These are phyloP conservation scores for Parnassius mnemosyne DNA, from an alignment of 2,888 invertebrate species.

Conservation along the genomic window DNA sequence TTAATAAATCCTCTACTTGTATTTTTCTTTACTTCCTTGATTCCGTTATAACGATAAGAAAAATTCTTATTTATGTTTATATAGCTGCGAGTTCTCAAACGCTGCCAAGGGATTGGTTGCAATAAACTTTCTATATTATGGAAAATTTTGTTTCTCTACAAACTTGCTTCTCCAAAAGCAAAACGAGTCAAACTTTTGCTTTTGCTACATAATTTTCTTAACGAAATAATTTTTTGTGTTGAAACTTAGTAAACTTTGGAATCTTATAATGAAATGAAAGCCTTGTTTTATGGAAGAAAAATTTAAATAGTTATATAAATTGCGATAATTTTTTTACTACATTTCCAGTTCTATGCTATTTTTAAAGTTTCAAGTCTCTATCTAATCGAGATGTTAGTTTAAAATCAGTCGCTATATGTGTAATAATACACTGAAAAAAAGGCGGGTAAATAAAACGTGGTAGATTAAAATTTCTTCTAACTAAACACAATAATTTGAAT, in stretches of 20 bases:
- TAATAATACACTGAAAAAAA: too few species aligned
- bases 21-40: conserved; percentile 43
- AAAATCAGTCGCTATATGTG: too few species aligned
- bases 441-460: too few species aligned
- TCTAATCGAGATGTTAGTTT: too few species aligned
- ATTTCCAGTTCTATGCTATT: too few species aligned
- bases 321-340: too few species aligned
- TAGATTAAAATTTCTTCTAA: too few species aligned
- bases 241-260: conserved; percentile 6
- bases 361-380: too few species aligned
- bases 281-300: too few species aligned
- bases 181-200: conserved; percentile 52
- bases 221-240: conserved; percentile 57
- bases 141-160: conserved; percentile 63
- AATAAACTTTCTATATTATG: conserved; percentile 60
- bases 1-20: too few species aligned
- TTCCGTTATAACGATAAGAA: conserved; percentile 48
- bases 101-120: conserved; percentile 44
- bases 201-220: conserved; percentile 60
- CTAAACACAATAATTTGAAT: too few species aligned
- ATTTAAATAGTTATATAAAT: too few species aligned
- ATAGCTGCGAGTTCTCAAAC: conserved; percentile 46
- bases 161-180: conserved; percentile 46
- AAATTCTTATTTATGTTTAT: conserved; percentile 59
- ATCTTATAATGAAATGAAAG: not conserved